Evolutionary conservation across 2,888 invertebrate species (phyloP), one percentile per base, ranked within the genome.

Genomic region (Eutolmus rufibarbis): DNA sequence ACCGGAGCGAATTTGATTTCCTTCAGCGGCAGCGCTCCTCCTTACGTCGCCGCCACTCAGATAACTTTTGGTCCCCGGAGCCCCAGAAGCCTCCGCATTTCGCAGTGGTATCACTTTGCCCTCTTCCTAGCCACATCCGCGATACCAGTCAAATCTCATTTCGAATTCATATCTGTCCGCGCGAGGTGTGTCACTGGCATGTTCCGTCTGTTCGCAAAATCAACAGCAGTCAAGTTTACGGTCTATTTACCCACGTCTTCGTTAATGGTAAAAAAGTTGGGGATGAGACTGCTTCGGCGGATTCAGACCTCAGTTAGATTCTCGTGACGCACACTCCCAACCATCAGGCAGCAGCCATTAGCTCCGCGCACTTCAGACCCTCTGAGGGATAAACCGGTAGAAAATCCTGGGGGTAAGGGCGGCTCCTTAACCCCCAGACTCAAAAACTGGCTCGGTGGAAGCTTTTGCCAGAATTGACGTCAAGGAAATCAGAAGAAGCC

Each of bases 1-100:
- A 79, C 79, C 79, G 79, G 31, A 51, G 79, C 79, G 79, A 79
- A 79, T 79, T 79, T 28, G 79, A 79, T 79, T 79, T 51, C 51
- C 28, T 79, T 51, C 79, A 51, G 51, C 51, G 12, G 23, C 79
- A 79, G 51, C 51, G 23, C 28, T 51, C 31, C 79, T 79, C 40
- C 46, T n/a, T 37, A 76, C 28, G 14, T 28, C 12, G 2, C 8
- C 51, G 46, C 51, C 46, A 51, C 4, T 14, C 12, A 31, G 51
- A 79, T 79, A 79, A 28, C 28, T 43, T 23, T 43, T 43, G 37
- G 40, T 79, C 51, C 51, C 51, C 78, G 43, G 78, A 43, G 19
- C 40, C 7, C 28, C 16, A 23, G 79, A 79, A 51, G 19, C 46
- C 51, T 23, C 28, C 5, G 5, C 51, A 79, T 46, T 51, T 51